phyloP scores from a whole-genome alignment of 1,140 invertebrate genomes.

The Notospermus geniculatus region DNA sequence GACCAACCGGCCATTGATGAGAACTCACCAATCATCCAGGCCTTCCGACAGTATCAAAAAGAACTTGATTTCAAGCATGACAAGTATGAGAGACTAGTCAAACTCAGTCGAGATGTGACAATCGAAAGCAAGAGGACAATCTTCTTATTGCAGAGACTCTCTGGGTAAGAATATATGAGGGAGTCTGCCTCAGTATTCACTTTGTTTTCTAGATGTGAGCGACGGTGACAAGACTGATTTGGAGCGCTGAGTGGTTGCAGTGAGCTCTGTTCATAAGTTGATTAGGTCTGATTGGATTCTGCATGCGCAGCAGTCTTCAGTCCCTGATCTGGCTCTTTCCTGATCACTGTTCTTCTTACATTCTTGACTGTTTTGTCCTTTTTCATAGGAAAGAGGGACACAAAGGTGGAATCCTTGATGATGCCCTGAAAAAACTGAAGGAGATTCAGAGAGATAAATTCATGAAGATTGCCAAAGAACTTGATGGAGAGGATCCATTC shows the following conservation, averaged over 20 bases:
- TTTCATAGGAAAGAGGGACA: conserved; percentile 38
- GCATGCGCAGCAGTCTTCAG: not conserved
- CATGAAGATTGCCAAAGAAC: conserved; percentile 66
- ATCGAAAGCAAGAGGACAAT: conserved; percentile 90
- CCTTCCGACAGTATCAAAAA: conserved; percentile 67
- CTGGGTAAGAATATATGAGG: conserved; percentile 43
- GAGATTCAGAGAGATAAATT: conserved; percentile 39
- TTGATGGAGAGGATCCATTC: conserved; percentile 70
- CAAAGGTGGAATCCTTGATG: conserved; percentile 57
- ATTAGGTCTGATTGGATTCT: not conserved
- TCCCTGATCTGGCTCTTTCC: not conserved
- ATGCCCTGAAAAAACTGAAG: conserved; percentile 61
- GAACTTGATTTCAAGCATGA: conserved; percentile 80
- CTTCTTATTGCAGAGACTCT: conserved; percentile 76
- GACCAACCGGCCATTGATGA: conserved; percentile 23
- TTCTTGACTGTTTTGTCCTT: conserved; percentile 10
- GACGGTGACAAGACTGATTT: no score
- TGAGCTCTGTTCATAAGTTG: no score
- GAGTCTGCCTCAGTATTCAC: no score
- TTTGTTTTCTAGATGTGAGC: no score
- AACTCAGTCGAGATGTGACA: conserved; percentile 82
- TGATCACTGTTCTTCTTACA: conserved; percentile 4
- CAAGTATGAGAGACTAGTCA: conserved; percentile 79
- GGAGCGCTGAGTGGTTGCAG: no score
- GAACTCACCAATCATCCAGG: conserved; percentile 56